Base-by-base conservation (phyloP, 2,888 invertebrate species). In the Synanthedon myopaeformis region DNA sequence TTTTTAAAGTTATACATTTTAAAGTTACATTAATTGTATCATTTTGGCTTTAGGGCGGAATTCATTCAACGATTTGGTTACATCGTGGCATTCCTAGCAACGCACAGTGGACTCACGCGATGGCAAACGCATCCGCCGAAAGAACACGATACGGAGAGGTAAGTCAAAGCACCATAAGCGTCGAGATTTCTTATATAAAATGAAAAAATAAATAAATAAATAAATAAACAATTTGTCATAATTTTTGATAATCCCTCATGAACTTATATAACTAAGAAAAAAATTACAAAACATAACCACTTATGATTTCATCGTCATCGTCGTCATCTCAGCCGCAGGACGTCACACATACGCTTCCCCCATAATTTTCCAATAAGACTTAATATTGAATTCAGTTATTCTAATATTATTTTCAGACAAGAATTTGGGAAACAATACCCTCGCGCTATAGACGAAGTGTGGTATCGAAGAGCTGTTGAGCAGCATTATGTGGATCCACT, bases 381-480 rank as follows among this genome's bases (percentile, higher is more conserved):
- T 5, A 4, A 23, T 23, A 23, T 23, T 23, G 1, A 23, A 23
- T 35, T 35, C 35, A 35, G 10, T 3, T 10, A 35, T 35, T 35
- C 2, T 35, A 10, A 35, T 35, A 13, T 50, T 19, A 13, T 42
- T 69, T 79, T 11, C 68, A 93, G 93, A 53, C 91, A 91, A 49
- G 89, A 88, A 64, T 96, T 96, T 68, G 93, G 93, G 57, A 91
- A 92, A 58, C 87, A 91, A 53, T 92, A 94, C 79, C 92, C 92
- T 4, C 89, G 91, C 51, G 92, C 96, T 1, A 95, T 94, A 51
- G 96, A 96, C 71, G 96, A 96, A 75, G 90, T 94, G 14, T 96
- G 96, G 95, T 96, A 96, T 74, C 92, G 92, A 58, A 90, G 96
- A 12, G 96, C 96, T 0, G 95, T 96, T 0, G 95, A 96, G 62